Conservation (phyloP, 2,888 invertebrate genomes). For the Drosophila anomelani region DNA sequence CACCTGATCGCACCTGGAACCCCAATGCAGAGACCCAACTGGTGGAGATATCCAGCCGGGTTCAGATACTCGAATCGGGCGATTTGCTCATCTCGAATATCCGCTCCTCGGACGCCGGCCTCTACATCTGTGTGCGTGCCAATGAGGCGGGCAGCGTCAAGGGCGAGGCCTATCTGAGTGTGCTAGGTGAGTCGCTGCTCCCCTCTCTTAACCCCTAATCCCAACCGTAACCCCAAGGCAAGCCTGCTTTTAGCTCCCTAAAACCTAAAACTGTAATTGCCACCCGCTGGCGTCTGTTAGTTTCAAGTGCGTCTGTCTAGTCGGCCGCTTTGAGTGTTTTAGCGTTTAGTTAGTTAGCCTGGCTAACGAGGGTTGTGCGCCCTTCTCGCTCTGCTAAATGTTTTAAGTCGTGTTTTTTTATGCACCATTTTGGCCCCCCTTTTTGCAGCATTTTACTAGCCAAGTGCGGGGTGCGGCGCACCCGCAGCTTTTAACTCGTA, state of each 20-base stretch:
- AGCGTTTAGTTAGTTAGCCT: slow-evolving; percentile 30
- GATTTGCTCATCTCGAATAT: slow-evolving; percentile 95
- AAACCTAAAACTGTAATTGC: slow-evolving; percentile 22
- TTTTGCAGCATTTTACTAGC: neutral
- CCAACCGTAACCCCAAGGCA: no score
- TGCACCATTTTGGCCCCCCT: slow-evolving; percentile 5
- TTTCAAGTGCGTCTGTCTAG: slow-evolving; percentile 38
- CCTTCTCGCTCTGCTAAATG: neutral
- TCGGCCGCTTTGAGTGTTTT: slow-evolving; percentile 30
- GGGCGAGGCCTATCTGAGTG: slow-evolving; percentile 92
- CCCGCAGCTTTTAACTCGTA: slow-evolving; percentile 5
- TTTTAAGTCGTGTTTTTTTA: slow-evolving; percentile 6
- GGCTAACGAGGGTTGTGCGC: slow-evolving; percentile 10
- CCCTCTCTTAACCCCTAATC: no score
- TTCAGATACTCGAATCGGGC: slow-evolving; percentile 94
- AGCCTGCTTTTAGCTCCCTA: no score
- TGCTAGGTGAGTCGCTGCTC: slow-evolving; percentile 88
- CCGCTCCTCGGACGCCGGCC: slow-evolving; percentile 92
- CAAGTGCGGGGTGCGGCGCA: fast-evolving
- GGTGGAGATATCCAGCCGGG: slow-evolving; percentile 89
- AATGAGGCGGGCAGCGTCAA: slow-evolving; percentile 95
- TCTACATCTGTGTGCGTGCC: slow-evolving; percentile 94
- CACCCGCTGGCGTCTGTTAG: slow-evolving; percentile 17
- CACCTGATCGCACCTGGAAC: neutral
- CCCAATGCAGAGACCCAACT: slow-evolving; percentile 86